A percentile compares a stretch with the other conserved stretches of the same genome.
These are phyloP conservation scores for Zaprionus nigranus DNA, from an alignment of 1,140 invertebrate genomes.

Conservation along the genomic window DNA sequence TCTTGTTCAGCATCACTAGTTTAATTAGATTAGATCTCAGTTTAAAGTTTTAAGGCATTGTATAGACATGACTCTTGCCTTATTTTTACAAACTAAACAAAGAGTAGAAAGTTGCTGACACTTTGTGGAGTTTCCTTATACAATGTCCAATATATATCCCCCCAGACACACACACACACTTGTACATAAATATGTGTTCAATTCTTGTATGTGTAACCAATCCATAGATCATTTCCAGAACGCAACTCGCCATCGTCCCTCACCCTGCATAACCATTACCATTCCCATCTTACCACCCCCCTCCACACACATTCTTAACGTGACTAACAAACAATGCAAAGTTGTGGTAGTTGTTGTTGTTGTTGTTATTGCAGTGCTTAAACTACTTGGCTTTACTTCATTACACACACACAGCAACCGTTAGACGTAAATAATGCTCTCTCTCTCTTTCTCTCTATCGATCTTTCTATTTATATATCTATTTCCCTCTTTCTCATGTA, in stretches of 20 bases:
- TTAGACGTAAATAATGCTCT: background rate
- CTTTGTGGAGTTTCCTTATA: background rate
- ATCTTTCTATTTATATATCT: constrained; percentile 5
- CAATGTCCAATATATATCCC: background rate
- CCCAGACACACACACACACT: background rate
- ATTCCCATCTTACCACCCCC: background rate
- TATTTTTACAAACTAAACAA: too few species aligned
- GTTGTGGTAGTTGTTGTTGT: constrained; percentile 34
- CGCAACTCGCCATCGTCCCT: background rate
- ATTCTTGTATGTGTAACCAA: background rate
- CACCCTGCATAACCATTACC: background rate
- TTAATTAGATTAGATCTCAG: too few species aligned
- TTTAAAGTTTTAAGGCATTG: too few species aligned
- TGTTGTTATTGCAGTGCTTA: constrained; percentile 21
- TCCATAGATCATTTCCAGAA: background rate
- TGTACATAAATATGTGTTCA: constrained; percentile 1
- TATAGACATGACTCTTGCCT: too few species aligned
- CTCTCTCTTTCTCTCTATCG: background rate
- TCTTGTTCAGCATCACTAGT: background rate
- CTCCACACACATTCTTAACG: background rate
- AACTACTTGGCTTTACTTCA: constrained; percentile 6
- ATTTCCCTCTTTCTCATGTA: constrained; percentile 33
- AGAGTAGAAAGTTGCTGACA: too few species aligned
- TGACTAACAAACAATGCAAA: constrained; percentile 16
- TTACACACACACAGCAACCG: background rate